Evolutionary conservation across 1,140 invertebrate species (phyloP).

Genomic region (Drosophila funebris): DNA sequence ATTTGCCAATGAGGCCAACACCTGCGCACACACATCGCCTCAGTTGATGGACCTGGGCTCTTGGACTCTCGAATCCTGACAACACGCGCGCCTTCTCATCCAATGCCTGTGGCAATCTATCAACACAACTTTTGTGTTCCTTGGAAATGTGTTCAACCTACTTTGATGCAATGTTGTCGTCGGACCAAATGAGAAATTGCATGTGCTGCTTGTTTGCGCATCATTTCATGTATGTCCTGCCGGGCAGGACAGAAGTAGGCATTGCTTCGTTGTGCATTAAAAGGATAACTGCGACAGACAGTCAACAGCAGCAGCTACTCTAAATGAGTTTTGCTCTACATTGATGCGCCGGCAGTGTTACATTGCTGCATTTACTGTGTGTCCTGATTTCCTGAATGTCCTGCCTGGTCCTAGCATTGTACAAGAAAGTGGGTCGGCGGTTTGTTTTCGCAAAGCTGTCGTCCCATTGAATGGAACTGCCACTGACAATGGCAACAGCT

Average conservation of each 20-base stretch:
- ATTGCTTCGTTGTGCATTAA: slow-evolving; percentile 19
- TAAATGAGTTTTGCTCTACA: slow-evolving; percentile 60
- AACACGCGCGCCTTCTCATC: slow-evolving; percentile 3
- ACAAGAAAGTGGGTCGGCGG: slow-evolving; percentile 48
- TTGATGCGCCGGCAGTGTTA: slow-evolving; percentile 34
- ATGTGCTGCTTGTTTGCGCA: slow-evolving; percentile 47
- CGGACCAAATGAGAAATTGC: slow-evolving; percentile 50
- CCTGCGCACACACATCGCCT: slow-evolving; percentile 42
- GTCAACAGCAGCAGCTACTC: slow-evolving; percentile 43
- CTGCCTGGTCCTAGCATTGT: slow-evolving; percentile 33
- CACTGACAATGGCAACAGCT: slow-evolving; percentile 39
- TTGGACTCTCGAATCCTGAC: not conserved
- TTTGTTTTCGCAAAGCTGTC: slow-evolving; percentile 53
- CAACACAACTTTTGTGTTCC: slow-evolving; percentile 18
- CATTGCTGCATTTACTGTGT: slow-evolving; percentile 17
- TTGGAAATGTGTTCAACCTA: slow-evolving; percentile 55
- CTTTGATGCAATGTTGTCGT: slow-evolving; percentile 55
- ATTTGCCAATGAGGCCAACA: slow-evolving; percentile 52
- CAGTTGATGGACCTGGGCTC: not conserved
- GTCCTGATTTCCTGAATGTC: slow-evolving; percentile 27
- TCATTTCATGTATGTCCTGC: slow-evolving; percentile 45
- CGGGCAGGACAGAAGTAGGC: slow-evolving; percentile 32
- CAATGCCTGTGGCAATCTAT: slow-evolving; percentile 31
- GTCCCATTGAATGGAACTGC: slow-evolving; percentile 40
- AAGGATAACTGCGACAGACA: slow-evolving; percentile 55